These are phyloP conservation scores for Sericinus montela DNA, from an alignment of 2,888 invertebrate species.

Conservation along the genomic window DNA sequence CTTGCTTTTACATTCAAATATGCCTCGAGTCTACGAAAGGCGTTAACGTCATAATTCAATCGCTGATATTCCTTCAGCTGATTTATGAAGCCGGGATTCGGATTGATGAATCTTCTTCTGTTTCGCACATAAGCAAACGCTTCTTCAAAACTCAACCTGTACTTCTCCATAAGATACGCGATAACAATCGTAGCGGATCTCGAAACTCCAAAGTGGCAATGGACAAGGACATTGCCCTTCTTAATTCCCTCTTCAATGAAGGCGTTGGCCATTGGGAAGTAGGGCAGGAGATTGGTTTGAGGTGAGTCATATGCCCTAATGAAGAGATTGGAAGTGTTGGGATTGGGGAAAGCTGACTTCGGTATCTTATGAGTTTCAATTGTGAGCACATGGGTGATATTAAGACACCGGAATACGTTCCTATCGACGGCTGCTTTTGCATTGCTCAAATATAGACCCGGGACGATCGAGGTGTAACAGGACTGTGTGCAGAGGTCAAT, in stretches of 20 bases:
- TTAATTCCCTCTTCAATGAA: slow-evolving; percentile 80
- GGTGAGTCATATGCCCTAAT: slow-evolving; percentile 71
- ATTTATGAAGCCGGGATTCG: slow-evolving; percentile 96
- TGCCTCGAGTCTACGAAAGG: slow-evolving; percentile 55
- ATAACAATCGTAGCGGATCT: slow-evolving; percentile 96
- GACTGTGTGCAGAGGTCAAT: slow-evolving; percentile 66
- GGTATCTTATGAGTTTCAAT: slow-evolving; percentile 62
- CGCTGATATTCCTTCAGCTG: slow-evolving; percentile 86
- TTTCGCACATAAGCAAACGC: slow-evolving; percentile 93
- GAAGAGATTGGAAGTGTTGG: slow-evolving; percentile 61
- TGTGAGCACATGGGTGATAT: slow-evolving; percentile 72
- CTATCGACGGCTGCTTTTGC: slow-evolving; percentile 59
- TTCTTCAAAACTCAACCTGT: slow-evolving; percentile 89
- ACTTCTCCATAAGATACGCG: slow-evolving; percentile 95
- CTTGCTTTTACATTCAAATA: slow-evolving; percentile 60
- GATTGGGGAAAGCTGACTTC: slow-evolving; percentile 51
- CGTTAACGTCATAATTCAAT: slow-evolving; percentile 55
- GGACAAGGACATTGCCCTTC: slow-evolving; percentile 87
- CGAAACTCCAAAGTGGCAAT: slow-evolving; percentile 97
- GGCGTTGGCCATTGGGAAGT: slow-evolving; percentile 71
- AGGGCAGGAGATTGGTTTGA: slow-evolving; percentile 62
- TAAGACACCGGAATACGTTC: slow-evolving; percentile 52
- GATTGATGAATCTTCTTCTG: slow-evolving; percentile 93
- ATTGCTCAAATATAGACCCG: slow-evolving; percentile 68
- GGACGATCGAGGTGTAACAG: slow-evolving; percentile 60